Percentiles rank a stretch among this genome's conserved stretches.
Evolutionary conservation across 2,888 invertebrate genomes (phyloP).

Genomic region (Eilema depressum): DNA sequence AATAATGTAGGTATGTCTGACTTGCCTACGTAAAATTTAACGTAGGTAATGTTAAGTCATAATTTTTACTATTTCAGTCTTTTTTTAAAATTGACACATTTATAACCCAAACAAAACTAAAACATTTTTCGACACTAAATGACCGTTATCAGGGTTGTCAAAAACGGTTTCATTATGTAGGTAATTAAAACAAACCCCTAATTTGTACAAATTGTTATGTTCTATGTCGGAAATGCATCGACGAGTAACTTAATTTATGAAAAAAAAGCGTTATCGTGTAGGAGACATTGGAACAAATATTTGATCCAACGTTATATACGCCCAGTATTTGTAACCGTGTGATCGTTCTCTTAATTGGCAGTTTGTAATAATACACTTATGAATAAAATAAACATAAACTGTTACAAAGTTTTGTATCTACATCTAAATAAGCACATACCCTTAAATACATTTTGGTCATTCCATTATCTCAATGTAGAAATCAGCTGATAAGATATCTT

Average conservation of each 20-base stretch:
- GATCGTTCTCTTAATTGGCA: not conserved
- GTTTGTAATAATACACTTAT: conserved; percentile 4
- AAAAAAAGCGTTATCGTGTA: not conserved
- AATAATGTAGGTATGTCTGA: too few species aligned
- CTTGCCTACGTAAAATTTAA: too few species aligned
- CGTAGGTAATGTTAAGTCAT: too few species aligned
- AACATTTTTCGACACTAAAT: conserved; percentile 31
- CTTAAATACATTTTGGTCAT: not conserved
- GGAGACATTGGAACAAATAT: not conserved
- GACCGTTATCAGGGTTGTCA: conserved; percentile 29
- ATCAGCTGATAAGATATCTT: conserved; percentile 26
- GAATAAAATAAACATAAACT: conserved; percentile 11
- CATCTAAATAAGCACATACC: conserved; percentile 24
- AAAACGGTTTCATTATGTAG: conserved; percentile 24
- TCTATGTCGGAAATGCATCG: conserved; percentile 22
- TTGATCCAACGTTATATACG: not conserved
- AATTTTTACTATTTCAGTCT: too few species aligned
- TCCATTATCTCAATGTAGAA: conserved; percentile 25
- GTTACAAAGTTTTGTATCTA: conserved; percentile 27
- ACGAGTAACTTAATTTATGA: conserved; percentile 29
- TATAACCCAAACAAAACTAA: not conserved
- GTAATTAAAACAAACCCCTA: conserved; percentile 21
- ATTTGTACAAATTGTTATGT: conserved; percentile 36
- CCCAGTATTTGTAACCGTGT: not conserved
- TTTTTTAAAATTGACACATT: too few species aligned